Evolutionary conservation across 2,888 invertebrate genomes (phyloP), one percentile per base, ranked within the genome.

Genomic region (Drosophila nigricruria): DNA sequence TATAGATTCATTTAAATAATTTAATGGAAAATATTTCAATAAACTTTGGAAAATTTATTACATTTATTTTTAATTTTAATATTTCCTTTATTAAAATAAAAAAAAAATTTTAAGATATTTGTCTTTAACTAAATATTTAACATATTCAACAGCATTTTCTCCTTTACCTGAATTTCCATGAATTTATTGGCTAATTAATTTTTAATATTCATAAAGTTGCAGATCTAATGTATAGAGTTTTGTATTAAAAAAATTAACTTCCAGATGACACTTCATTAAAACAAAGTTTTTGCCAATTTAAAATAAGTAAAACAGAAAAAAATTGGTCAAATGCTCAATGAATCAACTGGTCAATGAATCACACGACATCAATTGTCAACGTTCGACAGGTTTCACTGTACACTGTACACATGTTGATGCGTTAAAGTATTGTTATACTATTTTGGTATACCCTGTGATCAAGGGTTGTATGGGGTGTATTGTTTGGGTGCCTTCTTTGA

Each of bases 341-440:
- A 69, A 47, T 66, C 74, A 66, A 58, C 49, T 66, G 49, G 14
- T 45, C 27, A 75, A 75, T 75, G 75, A 75, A 63, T 65, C 65
- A 70, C 60, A 70, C 49, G 53, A 49, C 43, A 36, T 43, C 18
- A 20, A 20, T 59, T 53, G 62, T 57, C 53, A 54, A 23, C 20
- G 54, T n/a, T 20, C 54, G 49, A 30, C 65, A 74, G 66, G 54
- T 45, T 20, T 54, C 30, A 74, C 74, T 73, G 73, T 74, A 74
- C 25, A 16, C 14, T 25, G n/a, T 36, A 36, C 23, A 53, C 36
- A 18, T 50, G 8, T 6, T 6, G 14, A 32, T 50, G 49, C 10
- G 1, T 6, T 32, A 32, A 8, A 14, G n/a, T 32, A 18, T 5
- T 18, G 27, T 18, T 30, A 1, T 32, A 34, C 14, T 34, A 1